These are phyloP conservation scores for Nephrocerus scutellatus DNA, from an alignment of 2,888 invertebrate genomes.

Conservation along the genomic window DNA sequence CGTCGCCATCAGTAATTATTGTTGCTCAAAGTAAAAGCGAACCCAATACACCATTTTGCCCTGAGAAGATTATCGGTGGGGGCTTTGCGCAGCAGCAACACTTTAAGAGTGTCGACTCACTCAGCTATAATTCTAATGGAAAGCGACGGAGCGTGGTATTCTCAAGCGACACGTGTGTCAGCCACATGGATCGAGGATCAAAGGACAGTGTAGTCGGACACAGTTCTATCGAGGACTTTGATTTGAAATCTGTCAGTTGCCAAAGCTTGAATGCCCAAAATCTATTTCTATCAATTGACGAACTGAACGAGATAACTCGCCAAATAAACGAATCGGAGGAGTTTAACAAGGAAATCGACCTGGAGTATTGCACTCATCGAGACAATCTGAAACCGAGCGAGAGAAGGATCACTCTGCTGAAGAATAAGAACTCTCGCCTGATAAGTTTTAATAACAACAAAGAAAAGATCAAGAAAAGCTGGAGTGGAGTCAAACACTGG, in stretches of 20 bases:
- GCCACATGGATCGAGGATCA: slow-evolving; percentile 28
- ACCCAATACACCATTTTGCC: slow-evolving; percentile 32
- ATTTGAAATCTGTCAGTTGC: slow-evolving; percentile 46
- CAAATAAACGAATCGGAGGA: slow-evolving; percentile 46
- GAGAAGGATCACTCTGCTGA: slow-evolving; percentile 43
- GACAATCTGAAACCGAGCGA: slow-evolving; percentile 44
- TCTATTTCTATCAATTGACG: slow-evolving; percentile 45
- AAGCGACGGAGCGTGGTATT: slow-evolving; percentile 27
- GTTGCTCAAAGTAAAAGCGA: slow-evolving; percentile 30
- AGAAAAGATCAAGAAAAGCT: slow-evolving; percentile 44
- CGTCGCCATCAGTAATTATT: slow-evolving; percentile 19
- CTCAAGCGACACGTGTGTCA: slow-evolving; percentile 27
- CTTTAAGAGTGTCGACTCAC: slow-evolving; percentile 40
- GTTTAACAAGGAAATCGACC: slow-evolving; percentile 41
- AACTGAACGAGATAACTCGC: slow-evolving; percentile 44
- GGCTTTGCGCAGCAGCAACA: no score
- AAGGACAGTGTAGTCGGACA: slow-evolving; percentile 34
- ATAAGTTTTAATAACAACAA: slow-evolving; percentile 43
- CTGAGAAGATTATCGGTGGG: no score
- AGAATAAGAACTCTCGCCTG: slow-evolving; percentile 43
- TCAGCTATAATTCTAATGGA: slow-evolving; percentile 24
- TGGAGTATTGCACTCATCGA: slow-evolving; percentile 46
- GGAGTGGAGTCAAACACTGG: slow-evolving; percentile 46
- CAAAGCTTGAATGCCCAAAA: slow-evolving; percentile 44
- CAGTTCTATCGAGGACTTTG: slow-evolving; percentile 39